These are phyloP conservation scores for Temnothorax unifasciatus DNA, from an alignment of 2,888 invertebrate species.

Conservation along the genomic window DNA sequence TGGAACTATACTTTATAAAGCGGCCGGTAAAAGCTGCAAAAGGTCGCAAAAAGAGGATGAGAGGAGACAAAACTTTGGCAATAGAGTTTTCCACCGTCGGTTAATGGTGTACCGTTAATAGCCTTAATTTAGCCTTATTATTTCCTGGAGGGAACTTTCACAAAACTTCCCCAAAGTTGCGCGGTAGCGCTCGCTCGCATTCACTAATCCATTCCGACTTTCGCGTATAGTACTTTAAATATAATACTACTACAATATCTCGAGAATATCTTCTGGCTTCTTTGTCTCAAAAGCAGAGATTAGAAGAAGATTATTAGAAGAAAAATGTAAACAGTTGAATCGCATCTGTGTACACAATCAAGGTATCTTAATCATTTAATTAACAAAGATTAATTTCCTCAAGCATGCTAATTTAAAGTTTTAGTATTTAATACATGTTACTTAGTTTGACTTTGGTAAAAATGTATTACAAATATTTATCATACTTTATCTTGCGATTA, in stretches of 20 bases:
- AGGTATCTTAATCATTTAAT: neutral
- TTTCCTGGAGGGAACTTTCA: constrained; percentile 71
- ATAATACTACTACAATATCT: neutral
- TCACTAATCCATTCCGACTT: constrained; percentile 64
- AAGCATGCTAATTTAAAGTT: neutral
- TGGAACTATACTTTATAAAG: constrained; percentile 48
- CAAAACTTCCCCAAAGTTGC: constrained; percentile 61
- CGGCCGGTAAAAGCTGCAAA: constrained; percentile 64
- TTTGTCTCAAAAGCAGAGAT: neutral
- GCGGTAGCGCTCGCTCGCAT: constrained; percentile 51
- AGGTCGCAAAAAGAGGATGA: constrained; percentile 11
- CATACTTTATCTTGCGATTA: neutral
- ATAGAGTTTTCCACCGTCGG: constrained; percentile 61
- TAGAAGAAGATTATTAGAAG: neutral
- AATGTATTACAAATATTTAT: neutral
- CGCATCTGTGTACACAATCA: neutral
- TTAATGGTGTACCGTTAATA: constrained; percentile 72
- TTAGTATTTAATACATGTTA: neutral
- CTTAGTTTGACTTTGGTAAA: neutral
- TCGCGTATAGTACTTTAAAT: constrained; percentile 24
- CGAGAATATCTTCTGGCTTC: neutral
- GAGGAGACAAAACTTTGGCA: constrained; percentile 67
- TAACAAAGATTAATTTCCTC: neutral
- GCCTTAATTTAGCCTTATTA: constrained; percentile 76
- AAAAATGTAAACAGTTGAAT: neutral